These are phyloP conservation scores for Pristionchus fissidentatus DNA, from an alignment of 2,888 invertebrate species.

Conservation along the genomic window DNA sequence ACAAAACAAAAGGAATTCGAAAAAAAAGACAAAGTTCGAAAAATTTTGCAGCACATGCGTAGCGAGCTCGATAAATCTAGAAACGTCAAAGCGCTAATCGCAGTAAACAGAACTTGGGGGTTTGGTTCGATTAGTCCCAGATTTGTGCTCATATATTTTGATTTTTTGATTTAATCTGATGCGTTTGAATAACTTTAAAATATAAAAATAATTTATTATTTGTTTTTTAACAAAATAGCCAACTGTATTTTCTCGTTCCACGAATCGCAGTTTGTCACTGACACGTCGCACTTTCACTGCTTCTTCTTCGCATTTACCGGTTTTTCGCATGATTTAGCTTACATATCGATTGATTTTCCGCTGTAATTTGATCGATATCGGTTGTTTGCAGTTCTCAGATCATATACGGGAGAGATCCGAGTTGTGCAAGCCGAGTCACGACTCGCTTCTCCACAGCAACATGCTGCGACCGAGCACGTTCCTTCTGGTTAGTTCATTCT, in stretches of 20 bases:
- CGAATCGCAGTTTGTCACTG: not conserved
- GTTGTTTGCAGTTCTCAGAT: not conserved
- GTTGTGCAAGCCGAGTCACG: slow-evolving; percentile 28
- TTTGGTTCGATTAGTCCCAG: not conserved
- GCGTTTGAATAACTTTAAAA: not conserved
- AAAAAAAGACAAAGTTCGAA: not conserved
- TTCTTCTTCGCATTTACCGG: not conserved
- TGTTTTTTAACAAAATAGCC: not conserved
- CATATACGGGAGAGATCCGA: slow-evolving; percentile 32
- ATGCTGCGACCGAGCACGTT: slow-evolving; percentile 27
- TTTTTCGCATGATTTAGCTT: no score
- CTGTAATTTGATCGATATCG: not conserved
- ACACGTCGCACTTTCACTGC: slow-evolving; percentile 46
- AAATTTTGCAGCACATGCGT: not conserved
- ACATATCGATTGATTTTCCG: not conserved
- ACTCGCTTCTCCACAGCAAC: slow-evolving; percentile 42
- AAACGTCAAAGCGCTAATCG: not conserved
- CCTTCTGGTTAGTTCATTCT: not conserved
- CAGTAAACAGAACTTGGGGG: not conserved
- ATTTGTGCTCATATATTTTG: not conserved
- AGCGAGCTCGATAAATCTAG: not conserved
- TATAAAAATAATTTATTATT: not conserved
- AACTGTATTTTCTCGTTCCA: not conserved
- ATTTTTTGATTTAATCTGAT: not conserved
- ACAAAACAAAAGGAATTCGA: not conserved